Conservation (phyloP, 2,113 vertebrate genomes). For the Elephas maximus region DNA sequence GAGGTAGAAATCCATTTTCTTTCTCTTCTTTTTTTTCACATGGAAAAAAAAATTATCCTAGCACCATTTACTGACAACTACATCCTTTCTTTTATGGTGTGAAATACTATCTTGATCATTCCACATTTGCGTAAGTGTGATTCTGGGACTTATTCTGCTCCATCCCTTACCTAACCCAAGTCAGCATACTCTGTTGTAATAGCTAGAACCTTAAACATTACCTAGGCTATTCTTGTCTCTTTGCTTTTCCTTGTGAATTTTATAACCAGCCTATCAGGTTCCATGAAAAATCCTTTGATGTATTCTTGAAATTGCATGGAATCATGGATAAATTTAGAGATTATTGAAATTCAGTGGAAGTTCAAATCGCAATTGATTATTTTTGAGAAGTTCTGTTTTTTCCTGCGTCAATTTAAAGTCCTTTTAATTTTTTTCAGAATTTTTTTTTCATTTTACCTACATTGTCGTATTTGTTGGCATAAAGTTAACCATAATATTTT, state of each 20-base stretch:
- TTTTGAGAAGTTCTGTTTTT: slow-evolving; percentile 27
- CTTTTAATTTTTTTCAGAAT: background rate
- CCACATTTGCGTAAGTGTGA: background rate
- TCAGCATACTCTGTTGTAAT: background rate
- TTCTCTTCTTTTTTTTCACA: background rate
- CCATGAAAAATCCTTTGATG: slow-evolving; percentile 31
- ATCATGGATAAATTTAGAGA: slow-evolving; percentile 1
- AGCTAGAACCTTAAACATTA: slow-evolving; percentile 26
- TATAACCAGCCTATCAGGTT: slow-evolving; percentile 17
- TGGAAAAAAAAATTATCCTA: background rate
- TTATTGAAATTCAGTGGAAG: slow-evolving; percentile 30
- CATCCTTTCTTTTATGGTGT: background rate
- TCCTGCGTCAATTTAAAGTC: background rate
- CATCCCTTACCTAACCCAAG: background rate
- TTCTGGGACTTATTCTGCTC: background rate
- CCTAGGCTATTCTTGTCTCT: background rate
- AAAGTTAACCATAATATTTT: slow-evolving; percentile 2
- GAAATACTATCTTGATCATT: background rate
- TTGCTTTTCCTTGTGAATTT: background rate
- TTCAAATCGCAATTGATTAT: slow-evolving; percentile 18
- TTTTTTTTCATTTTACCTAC: background rate
- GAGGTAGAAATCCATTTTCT: background rate
- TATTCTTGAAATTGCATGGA: slow-evolving; percentile 32
- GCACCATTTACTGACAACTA: background rate
- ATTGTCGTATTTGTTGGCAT: background rate